Evolutionary conservation across 1,140 invertebrate species (phyloP).

Genomic region (Formica exsecta): DNA sequence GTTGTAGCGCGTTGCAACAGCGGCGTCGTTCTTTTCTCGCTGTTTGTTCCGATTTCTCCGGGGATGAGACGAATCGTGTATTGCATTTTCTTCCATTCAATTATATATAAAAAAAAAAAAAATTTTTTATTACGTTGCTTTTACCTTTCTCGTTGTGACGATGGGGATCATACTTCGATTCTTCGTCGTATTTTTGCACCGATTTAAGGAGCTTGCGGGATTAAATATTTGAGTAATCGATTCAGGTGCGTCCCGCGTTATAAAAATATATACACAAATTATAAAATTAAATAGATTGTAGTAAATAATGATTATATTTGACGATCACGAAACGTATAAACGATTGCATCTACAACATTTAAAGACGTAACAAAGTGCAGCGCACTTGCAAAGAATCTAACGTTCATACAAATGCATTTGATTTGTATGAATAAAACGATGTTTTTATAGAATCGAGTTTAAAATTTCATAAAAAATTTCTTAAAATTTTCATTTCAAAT

Average conservation of each 20-base stretch:
- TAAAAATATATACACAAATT: background rate
- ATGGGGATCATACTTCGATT: slow-evolving; percentile 18
- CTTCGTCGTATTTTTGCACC: background rate
- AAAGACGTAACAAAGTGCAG: background rate
- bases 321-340: background rate
- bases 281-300: slow-evolving; percentile 31
- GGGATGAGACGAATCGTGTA: slow-evolving; percentile 26
- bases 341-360: background rate
- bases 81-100: slow-evolving; percentile 24
- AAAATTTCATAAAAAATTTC: background rate
- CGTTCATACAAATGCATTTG: background rate
- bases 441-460: background rate
- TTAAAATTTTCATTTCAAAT: slow-evolving; percentile 8
- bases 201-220: background rate
- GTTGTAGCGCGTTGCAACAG: slow-evolving; percentile 68
- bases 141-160: background rate
- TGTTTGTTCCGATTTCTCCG: slow-evolving; percentile 47
- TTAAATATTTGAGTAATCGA: slow-evolving; percentile 10
- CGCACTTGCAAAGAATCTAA: background rate
- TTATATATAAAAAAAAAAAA: background rate
- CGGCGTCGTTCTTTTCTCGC: slow-evolving; percentile 68
- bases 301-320: slow-evolving; percentile 34
- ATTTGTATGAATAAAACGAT: background rate
- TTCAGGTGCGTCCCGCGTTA: background rate
- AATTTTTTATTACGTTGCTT: background rate